Base-by-base conservation (phyloP, 2,797 vertebrate genomes). In the Scleropages formosus region DNA sequence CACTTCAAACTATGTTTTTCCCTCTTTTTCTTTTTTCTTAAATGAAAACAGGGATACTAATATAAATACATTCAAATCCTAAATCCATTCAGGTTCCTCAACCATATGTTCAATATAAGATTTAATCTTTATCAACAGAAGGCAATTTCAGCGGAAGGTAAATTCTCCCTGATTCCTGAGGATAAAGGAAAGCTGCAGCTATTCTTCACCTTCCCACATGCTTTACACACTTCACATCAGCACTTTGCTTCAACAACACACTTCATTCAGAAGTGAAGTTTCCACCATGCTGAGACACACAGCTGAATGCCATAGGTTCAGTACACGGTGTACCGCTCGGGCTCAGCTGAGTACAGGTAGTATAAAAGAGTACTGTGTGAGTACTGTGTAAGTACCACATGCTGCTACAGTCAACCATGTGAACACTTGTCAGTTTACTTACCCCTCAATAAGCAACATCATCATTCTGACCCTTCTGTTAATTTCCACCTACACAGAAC, bases 31-130 rank as follows among this genome's bases (percentile, higher is more conserved):
- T 84, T 81, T 6, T 39, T 88, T 87, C 84, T 88, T 88, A 82
- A 85, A 89, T 89, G 90, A 91, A 91, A 86, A 90, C 89, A 88
- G 75, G 82, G 31, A 87, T 85, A 89, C 85, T 86, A 85, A 82
- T 77, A 82, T 87, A 91, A 92, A 92, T 88, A 77, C 89, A 91
- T 92, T 91, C 89, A 93, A 93, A 93, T 93, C 89, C 91, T 80
- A 83, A 84, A 85, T 85, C 87, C 65, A 91, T 92, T 93, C 86
- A 90, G 88, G 92, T 92, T 88, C 86, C 73, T 27, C 79, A 86
- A 87, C 90, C 88, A 89, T 89, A 84, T 89, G 89, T 91, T 89
- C 89, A 86, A 88, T 89, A 87, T 86, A 87, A 91, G 90, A 93
- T 93, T 85, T 90, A 91, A 93, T 93, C 91, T 90, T 77, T 78